phyloP scores from a whole-genome alignment of 2,113 vertebrate species.

The Fukomys damarensis region DNA sequence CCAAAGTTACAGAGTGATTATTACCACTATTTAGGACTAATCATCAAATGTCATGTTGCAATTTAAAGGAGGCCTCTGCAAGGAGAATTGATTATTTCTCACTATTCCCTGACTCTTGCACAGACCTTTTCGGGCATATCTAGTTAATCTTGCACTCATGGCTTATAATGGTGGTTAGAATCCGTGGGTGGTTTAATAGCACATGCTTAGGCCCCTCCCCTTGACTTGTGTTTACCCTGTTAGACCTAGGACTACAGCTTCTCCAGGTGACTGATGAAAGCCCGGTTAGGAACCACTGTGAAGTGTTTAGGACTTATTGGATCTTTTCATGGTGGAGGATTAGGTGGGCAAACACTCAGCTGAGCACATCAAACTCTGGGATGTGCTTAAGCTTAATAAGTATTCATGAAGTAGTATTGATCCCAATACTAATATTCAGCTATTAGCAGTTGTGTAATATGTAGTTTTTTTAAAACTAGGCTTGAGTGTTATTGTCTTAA shows the following conservation, averaged over 20 bases:
- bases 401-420: constrained; percentile 39
- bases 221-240: background rate
- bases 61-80: background rate
- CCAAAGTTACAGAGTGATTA: constrained; percentile 32
- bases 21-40: constrained; percentile 4
- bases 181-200: constrained; percentile 42
- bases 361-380: background rate
- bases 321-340: background rate
- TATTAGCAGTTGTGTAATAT: constrained; percentile 42
- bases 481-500: background rate
- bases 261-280: background rate
- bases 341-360: background rate
- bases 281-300: background rate
- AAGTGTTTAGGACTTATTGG: background rate
- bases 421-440: background rate
- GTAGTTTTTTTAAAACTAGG: background rate
- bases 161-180: constrained; percentile 31
- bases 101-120: background rate
- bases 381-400: background rate
- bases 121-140: constrained; percentile 2
- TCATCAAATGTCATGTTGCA: constrained; percentile 20
- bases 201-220: background rate
- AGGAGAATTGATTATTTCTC: constrained; percentile 44
- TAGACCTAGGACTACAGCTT: background rate
- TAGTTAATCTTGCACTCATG: background rate